Evolutionary conservation across 2,113 vertebrate genomes (phyloP).

Genomic region (Gymnocephalus cernua): DNA sequence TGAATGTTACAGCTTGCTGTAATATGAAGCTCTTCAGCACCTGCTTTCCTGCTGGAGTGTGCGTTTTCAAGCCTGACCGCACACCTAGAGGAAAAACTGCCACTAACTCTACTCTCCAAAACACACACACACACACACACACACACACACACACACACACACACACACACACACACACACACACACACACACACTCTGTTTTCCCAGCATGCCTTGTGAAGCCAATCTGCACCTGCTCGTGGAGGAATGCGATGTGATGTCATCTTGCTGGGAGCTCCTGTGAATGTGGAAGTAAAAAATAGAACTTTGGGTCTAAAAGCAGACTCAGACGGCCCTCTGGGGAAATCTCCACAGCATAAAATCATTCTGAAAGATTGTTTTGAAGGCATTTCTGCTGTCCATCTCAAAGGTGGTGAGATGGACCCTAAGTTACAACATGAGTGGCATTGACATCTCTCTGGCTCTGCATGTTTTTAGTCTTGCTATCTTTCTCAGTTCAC

Average conservation of each 20-base stretch:
- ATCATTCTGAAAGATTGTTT: slow-evolving; percentile 31
- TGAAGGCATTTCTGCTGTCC: slow-evolving; percentile 5
- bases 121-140: slow-evolving; percentile 1
- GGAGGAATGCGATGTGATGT: slow-evolving; percentile 66
- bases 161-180: slow-evolving; percentile 1
- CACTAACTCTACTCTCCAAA: not conserved
- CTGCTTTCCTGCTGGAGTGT: slow-evolving; percentile 32
- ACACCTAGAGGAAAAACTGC: slow-evolving; percentile 17
- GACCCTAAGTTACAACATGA: not conserved
- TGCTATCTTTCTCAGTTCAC: not conserved
- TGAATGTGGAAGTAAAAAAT: slow-evolving; percentile 25
- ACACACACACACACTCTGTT: slow-evolving; percentile 24
- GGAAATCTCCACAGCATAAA: slow-evolving; percentile 46
- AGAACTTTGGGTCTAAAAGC: slow-evolving; percentile 4
- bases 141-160: slow-evolving; percentile 5
- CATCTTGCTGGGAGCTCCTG: slow-evolving; percentile 42
- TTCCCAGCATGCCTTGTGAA: slow-evolving; percentile 44
- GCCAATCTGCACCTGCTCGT: slow-evolving; percentile 58
- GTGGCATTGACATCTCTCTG: not conserved
- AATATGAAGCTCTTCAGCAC: slow-evolving; percentile 20
- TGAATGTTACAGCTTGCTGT: slow-evolving; percentile 18
- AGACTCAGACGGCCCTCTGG: slow-evolving; percentile 13
- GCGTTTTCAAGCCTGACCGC: slow-evolving; percentile 26
- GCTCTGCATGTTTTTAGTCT: not conserved
- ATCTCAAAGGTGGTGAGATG: too few species aligned